Base-by-base conservation (phyloP, 2,797 vertebrate genomes). In the Parauchenoglanis ngamensis region DNA sequence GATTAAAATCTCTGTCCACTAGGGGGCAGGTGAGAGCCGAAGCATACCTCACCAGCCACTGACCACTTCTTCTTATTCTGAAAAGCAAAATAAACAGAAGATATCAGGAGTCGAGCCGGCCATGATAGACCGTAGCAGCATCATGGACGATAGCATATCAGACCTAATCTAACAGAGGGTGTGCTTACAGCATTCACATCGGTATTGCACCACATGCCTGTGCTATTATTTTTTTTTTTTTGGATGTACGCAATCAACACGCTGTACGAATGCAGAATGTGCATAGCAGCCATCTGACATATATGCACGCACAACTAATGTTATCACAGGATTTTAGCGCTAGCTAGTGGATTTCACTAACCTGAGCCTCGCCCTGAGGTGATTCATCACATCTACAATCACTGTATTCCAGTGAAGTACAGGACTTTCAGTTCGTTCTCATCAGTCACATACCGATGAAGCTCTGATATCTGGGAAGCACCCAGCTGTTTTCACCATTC, bases 401-500 rank as follows among this genome's bases (percentile, higher is more conserved):
- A 31, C 17, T 31, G 44, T 49, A 65, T 67, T 83, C 10, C 63
- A 31, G 1, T 23, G 8, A 68, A 54, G 8, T 54, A 52, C 25
- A 68, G 19, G 31, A 21, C 46, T 21, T 65, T 19, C 56, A 15
- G 7, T n/a, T 46, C 15, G 25, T 68, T 35, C 46, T 13, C 21
- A 7, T 65, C 28, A 67, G n/a, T 82, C 61, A 49, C 0, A 1
- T 80, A 21, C 17, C 59, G 44, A 28, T 68, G 63, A 83, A 35
- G 54, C 81, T 68, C 8, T 54, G 28, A 54, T 49, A 15, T 35
- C 0, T 82, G 46, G 81, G 65, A 68, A 31, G 61, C 25, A 68
- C 40, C n/a, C 81, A 83, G 81, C 63, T 83, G 65, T 68, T 83
- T 28, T 12, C 28, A 83, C 2, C 4, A 46, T 65, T 63, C 23